Evolutionary conservation across 2,113 vertebrate species (phyloP), one percentile per base, ranked within the genome.

Genomic region (Labrus mixtus): DNA sequence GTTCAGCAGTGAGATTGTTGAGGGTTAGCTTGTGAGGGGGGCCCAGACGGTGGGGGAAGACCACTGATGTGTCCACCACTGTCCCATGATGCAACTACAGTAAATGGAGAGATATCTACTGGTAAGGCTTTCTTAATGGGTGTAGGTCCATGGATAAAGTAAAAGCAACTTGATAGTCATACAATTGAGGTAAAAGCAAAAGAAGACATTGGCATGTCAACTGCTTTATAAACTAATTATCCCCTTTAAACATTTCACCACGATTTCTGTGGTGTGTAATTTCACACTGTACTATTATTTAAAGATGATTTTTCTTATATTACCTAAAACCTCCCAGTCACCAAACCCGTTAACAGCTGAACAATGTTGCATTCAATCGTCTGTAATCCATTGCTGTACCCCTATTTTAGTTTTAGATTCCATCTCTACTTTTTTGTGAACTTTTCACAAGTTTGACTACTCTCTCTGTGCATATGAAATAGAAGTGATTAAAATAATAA

Each of bases 1-100:
- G 88, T 33, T 96, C 96, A 48, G 95, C 92, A 2, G 92, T 92
- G 41, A 96, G 89, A 57, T 66, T 93, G 78, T 83, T 87, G 58
- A 95, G 94, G 25, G 90, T 76, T 85, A 92, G 90, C 88, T 93
- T 96, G 83, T 96, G 82, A 70, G 96, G 96, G 11, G 90, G 92
- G 6, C 95, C 94, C 79, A 95, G 84, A 1, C 56, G 83, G 86
- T 96, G 95, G 36, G 96, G 95, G 83, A 96, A 96, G 58, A 95
- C 78, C 81, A 95, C 8, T 0, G 94, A 93, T 0, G 89, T 95
- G 87, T 96, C 95, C 82, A 95, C 93, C 39, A 95, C 87, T 1
- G 8, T 92, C 62, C 81, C 83, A 69, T 96, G 95, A 78, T 96
- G 89, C 64, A 96, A 63, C 95, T 96, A 78, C 29, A 80, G 76